These are phyloP conservation scores for Leptopterna dolabrata DNA, from an alignment of 2,888 invertebrate species.

Conservation along the genomic window DNA sequence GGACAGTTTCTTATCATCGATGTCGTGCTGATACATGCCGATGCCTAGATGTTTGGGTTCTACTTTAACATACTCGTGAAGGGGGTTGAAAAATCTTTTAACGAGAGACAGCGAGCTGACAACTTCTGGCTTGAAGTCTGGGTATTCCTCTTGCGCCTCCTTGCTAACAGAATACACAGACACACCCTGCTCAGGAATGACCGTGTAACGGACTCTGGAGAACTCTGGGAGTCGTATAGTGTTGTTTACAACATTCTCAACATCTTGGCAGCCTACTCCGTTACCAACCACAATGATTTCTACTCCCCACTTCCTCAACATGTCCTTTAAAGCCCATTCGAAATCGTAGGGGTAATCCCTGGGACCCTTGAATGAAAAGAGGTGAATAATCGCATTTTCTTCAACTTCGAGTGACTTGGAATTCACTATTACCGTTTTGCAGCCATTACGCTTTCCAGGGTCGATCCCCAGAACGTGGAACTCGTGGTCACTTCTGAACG, in stretches of 20 bases:
- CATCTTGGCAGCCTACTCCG: constrained; percentile 90
- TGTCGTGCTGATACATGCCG: constrained; percentile 95
- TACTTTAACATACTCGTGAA: constrained; percentile 92
- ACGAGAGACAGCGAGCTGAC: constrained; percentile 88
- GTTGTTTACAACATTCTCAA: constrained; percentile 78
- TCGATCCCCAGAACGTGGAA: constrained; percentile 82
- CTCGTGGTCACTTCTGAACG: constrained; percentile 78
- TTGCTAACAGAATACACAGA: constrained; percentile 92
- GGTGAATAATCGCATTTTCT: constrained; percentile 42
- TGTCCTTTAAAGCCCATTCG: constrained; percentile 8
- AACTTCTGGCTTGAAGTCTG: constrained; percentile 83
- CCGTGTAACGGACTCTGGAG: constrained; percentile 77
- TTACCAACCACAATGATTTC: constrained; percentile 87
- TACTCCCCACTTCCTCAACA: constrained; percentile 48
- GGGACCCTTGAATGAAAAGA: constrained; percentile 14
- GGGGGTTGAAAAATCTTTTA: constrained; percentile 87
- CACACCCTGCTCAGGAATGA: constrained; percentile 91
- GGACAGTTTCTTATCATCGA: constrained; percentile 81
- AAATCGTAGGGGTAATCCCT: constrained; percentile 48
- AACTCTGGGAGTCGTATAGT: constrained; percentile 70
- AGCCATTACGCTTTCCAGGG: constrained; percentile 80
- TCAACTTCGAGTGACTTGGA: constrained; percentile 66
- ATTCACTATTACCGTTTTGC: constrained; percentile 82
- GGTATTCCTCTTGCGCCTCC: constrained; percentile 86
- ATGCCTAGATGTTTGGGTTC: constrained; percentile 93